These are phyloP conservation scores for Irena cyanogastra DNA, from an alignment of 2,113 vertebrate genomes.

Conservation along the genomic window DNA sequence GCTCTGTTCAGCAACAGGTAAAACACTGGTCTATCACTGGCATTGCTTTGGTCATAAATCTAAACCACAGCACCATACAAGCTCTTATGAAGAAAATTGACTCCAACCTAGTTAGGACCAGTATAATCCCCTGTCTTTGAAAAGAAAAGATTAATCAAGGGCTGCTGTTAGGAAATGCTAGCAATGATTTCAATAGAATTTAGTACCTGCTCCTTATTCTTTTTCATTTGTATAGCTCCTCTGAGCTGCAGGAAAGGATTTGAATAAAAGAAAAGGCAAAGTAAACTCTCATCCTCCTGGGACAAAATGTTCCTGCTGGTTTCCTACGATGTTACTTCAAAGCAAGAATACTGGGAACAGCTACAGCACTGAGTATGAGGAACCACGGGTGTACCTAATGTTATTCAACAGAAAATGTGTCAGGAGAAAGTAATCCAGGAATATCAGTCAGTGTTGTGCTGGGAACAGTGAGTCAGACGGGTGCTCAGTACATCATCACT, in stretches of 20 bases:
- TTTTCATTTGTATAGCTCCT: not conserved
- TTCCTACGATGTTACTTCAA: slow-evolving; percentile 2
- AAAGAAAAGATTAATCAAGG: not conserved
- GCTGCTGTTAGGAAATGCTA: not conserved
- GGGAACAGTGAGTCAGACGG: not conserved
- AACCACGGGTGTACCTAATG: not conserved
- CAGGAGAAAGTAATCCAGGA: not conserved
- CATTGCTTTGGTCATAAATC: not conserved
- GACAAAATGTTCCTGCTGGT: slow-evolving; percentile 16
- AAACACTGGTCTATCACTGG: not conserved
- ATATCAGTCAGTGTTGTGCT: not conserved
- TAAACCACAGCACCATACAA: not conserved
- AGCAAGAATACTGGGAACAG: not conserved
- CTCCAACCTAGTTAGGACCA: not conserved
- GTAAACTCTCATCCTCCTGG: not conserved
- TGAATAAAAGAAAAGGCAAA: slow-evolving; percentile 35
- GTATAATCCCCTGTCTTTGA: not conserved
- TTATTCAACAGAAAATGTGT: not conserved
- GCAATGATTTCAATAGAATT: not conserved
- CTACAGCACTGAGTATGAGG: not conserved
- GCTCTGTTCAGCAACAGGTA: not conserved
- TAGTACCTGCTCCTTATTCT: not conserved
- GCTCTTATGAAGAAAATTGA: not conserved
- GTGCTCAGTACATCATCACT: not conserved
- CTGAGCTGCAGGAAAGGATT: not conserved